Evolutionary conservation across 2,113 vertebrate species (phyloP).

Genomic region (Oenanthe oenanthe): DNA sequence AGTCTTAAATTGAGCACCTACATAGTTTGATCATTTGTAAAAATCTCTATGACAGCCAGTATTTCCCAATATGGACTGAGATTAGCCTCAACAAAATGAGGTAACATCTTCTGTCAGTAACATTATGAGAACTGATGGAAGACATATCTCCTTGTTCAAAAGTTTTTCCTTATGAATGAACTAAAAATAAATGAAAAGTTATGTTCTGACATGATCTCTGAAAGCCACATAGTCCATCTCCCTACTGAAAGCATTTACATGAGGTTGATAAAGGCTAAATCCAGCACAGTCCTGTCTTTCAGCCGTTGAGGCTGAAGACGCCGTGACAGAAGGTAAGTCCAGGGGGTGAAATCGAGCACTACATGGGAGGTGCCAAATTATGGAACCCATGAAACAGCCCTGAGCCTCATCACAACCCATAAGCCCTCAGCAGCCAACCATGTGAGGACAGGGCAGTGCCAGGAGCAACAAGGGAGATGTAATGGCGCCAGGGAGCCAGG

Average conservation of each 20-base stretch:
- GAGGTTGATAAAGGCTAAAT: background rate
- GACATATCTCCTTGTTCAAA: background rate
- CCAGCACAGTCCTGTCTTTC: background rate
- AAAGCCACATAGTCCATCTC: background rate
- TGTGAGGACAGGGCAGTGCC: rapidly evolving
- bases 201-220: background rate
- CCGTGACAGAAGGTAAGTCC: background rate
- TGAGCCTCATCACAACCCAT: background rate
- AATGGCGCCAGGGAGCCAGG: background rate
- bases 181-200: background rate
- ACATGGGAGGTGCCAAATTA: background rate
- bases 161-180: background rate
- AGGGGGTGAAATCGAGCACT: background rate
- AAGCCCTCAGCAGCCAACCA: background rate
- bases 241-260: background rate
- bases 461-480: background rate
- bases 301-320: rapidly evolving
- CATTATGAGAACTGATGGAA: background rate
- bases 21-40: background rate
- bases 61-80: background rate
- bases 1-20: background rate
- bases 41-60: background rate
- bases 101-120: background rate
- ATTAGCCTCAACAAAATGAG: background rate
- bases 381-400: background rate